Evolutionary conservation across 2,888 invertebrate species (phyloP), one percentile per base, ranked within the genome.

Genomic region (Bellardia bayeri): DNA sequence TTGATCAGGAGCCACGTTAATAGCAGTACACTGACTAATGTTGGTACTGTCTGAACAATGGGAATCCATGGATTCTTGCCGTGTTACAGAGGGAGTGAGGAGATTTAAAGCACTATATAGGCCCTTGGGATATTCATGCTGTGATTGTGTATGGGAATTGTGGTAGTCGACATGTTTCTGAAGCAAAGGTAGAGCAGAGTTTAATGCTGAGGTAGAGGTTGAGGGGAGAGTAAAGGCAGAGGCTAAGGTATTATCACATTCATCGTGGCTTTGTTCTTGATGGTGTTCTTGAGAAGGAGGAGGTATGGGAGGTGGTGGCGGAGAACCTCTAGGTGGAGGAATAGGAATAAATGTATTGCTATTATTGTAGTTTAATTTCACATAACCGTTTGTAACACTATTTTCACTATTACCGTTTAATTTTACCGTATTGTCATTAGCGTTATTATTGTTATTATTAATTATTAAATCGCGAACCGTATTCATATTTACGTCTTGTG

Each of bases 1-100:
- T 81, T 90, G 89, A 58, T 89, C 90, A 75, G 91, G 90, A 88
- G 91, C 92, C 89, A 93, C 80, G 88, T 93, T 90, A 80, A 93
- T 93, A 91, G 96, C 96, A 91, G 96, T 96, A 86, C 96, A 96
- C 45, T 97, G 97, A 92, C 96, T 96, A 90, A 96, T 93, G 58
- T 95, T 95, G 40, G 95, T 95, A 72, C 94, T 93, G 85, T 96
- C 96, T 82, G 96, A 96, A 91, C 95, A 95, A 90, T 95, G 94
- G 90, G 95, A 95, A 91, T 95, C 95, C 76, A 95, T 94, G 64
- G 95, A 95, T 91, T 95, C 95, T 92, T 95, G 95, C 76, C 95
- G 95, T 68, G 83, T 81, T 42, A 49, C 40, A 79, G 85, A 61
- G 85, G 69, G 82, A 56, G 76, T 78, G 64, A 56, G 76, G 16